Evolutionary conservation across 2,888 invertebrate species (phyloP), one percentile per base, ranked within the genome.

Genomic region (Andricus curvator): DNA sequence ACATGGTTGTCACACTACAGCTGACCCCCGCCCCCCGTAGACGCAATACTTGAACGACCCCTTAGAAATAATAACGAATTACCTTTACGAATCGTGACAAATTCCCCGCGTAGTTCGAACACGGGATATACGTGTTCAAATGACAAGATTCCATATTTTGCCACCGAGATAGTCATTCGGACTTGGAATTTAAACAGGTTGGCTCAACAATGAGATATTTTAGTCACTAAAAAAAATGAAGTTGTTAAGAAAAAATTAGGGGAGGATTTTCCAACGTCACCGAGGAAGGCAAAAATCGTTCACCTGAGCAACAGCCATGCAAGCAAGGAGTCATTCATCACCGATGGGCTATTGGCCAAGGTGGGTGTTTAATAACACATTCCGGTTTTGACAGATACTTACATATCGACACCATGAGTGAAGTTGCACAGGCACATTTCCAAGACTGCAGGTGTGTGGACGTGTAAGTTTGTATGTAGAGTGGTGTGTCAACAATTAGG

Each of bases 401-500:
- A 80, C 81, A 81, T 83, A 84, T 83, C 82, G 81, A 78, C 67
- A 62, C 70, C 67, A 37, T 70, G 66, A 6, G 25, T 41, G 66
- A 65, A 79, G 64, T 79, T 13, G 82, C 41, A 76, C 78, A 80
- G 81, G 44, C 13, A 74, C 13, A 74, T 37, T 74, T 17, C 33
- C n/a, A 9, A 51, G 33, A 74, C 29, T 60, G 51, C 13, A 51
- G 20, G 15, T 65, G 51, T 84, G 82, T 83, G 81, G 80, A 87
- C 84, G 80, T 82, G 82, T 80, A 80, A 25, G 78, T 51, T 78
- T 76, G 84, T 83, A 83, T 84, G 87, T 87, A 85, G 85, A 81
- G 85, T 85, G 83, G 86, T 87, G 88, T 89, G 91, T 90, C 89
- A 89, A 91, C 90, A 91, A 91, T 91, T 91, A 91, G 90, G 88